phyloP scores from a whole-genome alignment of 2,797 vertebrate species.

The Sebastes oblongus region DNA sequence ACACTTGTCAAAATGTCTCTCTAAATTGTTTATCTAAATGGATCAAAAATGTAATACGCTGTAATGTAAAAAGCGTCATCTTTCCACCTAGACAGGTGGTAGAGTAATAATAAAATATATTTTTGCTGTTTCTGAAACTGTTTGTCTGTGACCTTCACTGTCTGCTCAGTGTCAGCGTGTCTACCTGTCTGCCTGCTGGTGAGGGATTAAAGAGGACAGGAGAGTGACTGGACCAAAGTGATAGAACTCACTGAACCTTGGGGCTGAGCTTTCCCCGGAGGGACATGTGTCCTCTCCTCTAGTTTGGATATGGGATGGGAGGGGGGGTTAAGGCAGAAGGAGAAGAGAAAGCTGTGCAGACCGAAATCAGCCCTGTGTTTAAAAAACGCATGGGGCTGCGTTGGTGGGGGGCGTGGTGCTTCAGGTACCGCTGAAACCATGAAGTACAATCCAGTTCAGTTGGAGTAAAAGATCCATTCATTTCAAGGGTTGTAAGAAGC shows the following conservation, averaged over 20 bases:
- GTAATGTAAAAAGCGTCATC: background rate
- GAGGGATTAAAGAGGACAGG: conserved; percentile 66
- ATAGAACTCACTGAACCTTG: conserved; percentile 69
- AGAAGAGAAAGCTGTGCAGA: background rate
- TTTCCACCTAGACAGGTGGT: background rate
- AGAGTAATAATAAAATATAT: background rate
- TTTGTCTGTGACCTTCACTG: conserved; percentile 30
- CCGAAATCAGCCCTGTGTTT: background rate
- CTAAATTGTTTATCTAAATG: background rate
- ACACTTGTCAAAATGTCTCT: background rate
- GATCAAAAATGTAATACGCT: conserved; percentile 11
- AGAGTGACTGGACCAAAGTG: conserved; percentile 66
- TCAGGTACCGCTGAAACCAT: background rate
- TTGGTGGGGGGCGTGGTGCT: background rate
- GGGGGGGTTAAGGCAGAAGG: background rate
- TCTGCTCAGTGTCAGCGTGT: conserved; percentile 44
- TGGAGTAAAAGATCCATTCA: background rate
- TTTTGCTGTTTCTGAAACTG: conserved; percentile 5
- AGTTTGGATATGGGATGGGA: background rate
- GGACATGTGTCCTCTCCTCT: conserved; percentile 65
- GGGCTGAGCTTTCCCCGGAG: conserved; percentile 58
- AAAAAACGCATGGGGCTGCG: background rate
- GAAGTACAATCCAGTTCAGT: background rate
- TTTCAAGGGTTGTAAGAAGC: background rate
- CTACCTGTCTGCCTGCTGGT: conserved; percentile 57